phyloP scores from a whole-genome alignment of 2,888 invertebrate genomes.

The Aplocera efformata region DNA sequence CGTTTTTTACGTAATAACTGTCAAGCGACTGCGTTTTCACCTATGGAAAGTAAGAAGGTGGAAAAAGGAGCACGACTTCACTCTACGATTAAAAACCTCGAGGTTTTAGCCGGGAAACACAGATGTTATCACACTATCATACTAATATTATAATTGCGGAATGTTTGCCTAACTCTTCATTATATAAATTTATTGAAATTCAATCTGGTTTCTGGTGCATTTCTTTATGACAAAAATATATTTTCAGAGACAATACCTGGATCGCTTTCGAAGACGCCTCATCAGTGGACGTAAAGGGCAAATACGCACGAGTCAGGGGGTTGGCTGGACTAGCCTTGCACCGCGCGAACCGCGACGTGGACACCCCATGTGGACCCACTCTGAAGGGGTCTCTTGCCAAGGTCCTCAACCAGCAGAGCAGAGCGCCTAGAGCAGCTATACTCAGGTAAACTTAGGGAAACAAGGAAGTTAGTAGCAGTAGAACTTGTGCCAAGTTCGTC shows the following conservation, averaged over 20 bases:
- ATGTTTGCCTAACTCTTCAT: too few species aligned
- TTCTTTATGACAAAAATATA: too few species aligned
- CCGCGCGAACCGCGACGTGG: constrained; percentile 80
- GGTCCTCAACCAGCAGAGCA: constrained; percentile 80
- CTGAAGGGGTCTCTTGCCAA: constrained; percentile 71
- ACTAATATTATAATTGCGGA: too few species aligned
- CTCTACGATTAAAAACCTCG: too few species aligned
- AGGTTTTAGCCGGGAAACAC: too few species aligned
- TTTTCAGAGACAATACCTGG: constrained; percentile 83
- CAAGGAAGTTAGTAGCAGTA: background rate
- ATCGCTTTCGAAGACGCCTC: constrained; percentile 88
- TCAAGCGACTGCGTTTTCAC: too few species aligned
- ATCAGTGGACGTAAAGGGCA: constrained; percentile 87
- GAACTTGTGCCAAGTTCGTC: background rate
- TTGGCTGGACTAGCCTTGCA: constrained; percentile 85
- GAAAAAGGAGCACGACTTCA: too few species aligned
- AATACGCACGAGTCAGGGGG: constrained; percentile 86
- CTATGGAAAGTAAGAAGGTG: too few species aligned
- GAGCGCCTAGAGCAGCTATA: constrained; percentile 83
- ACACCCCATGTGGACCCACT: constrained; percentile 73
- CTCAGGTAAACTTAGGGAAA: constrained; percentile 58
- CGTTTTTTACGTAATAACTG: too few species aligned
- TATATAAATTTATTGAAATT: too few species aligned
- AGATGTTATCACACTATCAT: too few species aligned
- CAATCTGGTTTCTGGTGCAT: too few species aligned